Evolutionary conservation across 2,797 vertebrate species (phyloP), one percentile per base, ranked within the genome.

Genomic region (Mormyrops attenuatus): DNA sequence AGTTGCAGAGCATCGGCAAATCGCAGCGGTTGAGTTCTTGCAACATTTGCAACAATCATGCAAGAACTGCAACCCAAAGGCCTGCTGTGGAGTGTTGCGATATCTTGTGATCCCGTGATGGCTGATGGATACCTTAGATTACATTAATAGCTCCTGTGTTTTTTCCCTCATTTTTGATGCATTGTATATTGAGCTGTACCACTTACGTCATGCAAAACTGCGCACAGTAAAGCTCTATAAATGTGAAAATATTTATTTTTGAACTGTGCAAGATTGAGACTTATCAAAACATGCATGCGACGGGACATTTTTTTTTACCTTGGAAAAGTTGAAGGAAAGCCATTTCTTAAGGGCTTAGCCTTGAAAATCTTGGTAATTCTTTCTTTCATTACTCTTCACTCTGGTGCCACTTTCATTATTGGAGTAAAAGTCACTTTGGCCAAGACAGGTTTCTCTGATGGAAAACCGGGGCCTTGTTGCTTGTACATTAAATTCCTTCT

Each of bases 291-390:
- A 11, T 57, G 38, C 17, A 82, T 30, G 26, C 26, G 26, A 30
- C 26, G 26, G 26, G 30, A 55, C 34, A 44, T 89, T 87, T 89
- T 44, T 89, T 44, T 87, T 87, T 38, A 55, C 34, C 38, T 30
- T 9, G 15, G 69, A 13, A 11, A n/a, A 49, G 89, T 82, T 87
- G 38, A 89, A 30, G 34, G 52, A 49, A 88, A 34, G n/a, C 57
- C 55, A 63, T 91, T 92, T 87, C 88, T 90, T 89, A 88, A 89
- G 73, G 66, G 84, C 88, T 91, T 93, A 89, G 89, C 88, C 89
- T 92, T 90, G 63, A 88, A 88, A 90, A 66, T 90, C 57, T 38
- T 55, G 85, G 55, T 90, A 89, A 80, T 92, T 89, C 8, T 90
- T 44, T 88, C 87, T 85, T 84, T 57, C 50, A 88, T 26, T 69